Base-by-base conservation (phyloP, 1,140 invertebrate genomes). In the Laodelphax striatellus region DNA sequence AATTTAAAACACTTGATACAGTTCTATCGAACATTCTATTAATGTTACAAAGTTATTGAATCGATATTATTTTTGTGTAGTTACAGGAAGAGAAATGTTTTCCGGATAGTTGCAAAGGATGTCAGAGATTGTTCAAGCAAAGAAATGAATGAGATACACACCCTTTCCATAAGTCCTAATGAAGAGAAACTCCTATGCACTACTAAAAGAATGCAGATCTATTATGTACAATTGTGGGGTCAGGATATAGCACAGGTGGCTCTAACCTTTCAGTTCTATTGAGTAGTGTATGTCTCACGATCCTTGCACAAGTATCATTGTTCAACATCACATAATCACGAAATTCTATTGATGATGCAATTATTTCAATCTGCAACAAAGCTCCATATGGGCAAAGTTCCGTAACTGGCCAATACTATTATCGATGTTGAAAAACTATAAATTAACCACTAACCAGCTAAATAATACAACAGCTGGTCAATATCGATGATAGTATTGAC, bases 201-300 rank as follows among this genome's bases (percentile, higher is more conserved):
- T 9, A 82, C 82, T 3, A 71, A 79, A 1, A 78, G 82, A 70
- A 79, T 79, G 6, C 84, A 86, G 67, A 63, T 87, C 0, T 87
- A 82, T 65, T 73, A 68, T 22, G 77, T 75, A 0, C 75, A 74
- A 62, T 64, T 85, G 31, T 83, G 82, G 76, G 77, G 46, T 10
- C 46, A 50, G 16, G 46, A 50, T 17, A 17, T 50, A 50, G 21
- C 16, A 10, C 46, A 50, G 46, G 46, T 50, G 8, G 34, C 34
- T 38, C 10, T 28, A 38, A 11, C 10, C 11, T 38, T 13, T 8
- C 34, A 8, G 2, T 9, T 38, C 1, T 38, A 55, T 28, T 10
- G 10, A 55, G 53, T 28, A 24, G 31, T 28, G 5, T 11, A n/a
- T 28, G 17, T 19, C 6, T 24, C 16, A 21, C n/a, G n/a, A 3